phyloP scores from a whole-genome alignment of 2,888 invertebrate species.

The Eupsilia transversa region DNA sequence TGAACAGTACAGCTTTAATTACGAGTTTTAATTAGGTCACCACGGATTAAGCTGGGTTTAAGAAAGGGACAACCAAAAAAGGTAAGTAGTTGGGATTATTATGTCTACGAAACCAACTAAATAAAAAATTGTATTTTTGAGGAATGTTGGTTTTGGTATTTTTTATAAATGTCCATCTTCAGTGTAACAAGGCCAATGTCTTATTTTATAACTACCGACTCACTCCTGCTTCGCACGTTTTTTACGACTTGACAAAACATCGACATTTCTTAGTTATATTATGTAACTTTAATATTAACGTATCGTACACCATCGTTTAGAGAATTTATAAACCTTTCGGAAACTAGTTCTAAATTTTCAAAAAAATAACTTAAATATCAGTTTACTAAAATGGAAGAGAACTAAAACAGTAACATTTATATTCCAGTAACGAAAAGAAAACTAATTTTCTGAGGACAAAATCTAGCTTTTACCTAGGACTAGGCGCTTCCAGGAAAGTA shows the following conservation, averaged over 20 bases:
- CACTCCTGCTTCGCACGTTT: neutral
- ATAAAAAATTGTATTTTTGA: conserved; percentile 1
- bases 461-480: neutral
- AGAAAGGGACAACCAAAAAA: conserved; percentile 22
- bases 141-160: neutral
- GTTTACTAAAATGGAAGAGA: neutral
- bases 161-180: neutral
- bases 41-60: conserved; percentile 18
- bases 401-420: conserved; percentile 14
- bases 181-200: neutral
- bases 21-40: conserved; percentile 46
- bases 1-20: conserved; percentile 31
- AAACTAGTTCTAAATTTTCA: neutral
- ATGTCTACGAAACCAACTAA: neutral
- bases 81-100: neutral
- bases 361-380: neutral
- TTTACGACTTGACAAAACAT: neutral
- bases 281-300: no score
- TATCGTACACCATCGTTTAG: no score
- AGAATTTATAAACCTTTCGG: no score
- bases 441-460: neutral
- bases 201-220: no score
- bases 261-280: no score
- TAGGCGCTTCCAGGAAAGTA: neutral
- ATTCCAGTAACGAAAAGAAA: conserved; percentile 20